These are phyloP conservation scores for Eupithecia subumbrata DNA, from an alignment of 2,888 invertebrate genomes.

Conservation along the genomic window DNA sequence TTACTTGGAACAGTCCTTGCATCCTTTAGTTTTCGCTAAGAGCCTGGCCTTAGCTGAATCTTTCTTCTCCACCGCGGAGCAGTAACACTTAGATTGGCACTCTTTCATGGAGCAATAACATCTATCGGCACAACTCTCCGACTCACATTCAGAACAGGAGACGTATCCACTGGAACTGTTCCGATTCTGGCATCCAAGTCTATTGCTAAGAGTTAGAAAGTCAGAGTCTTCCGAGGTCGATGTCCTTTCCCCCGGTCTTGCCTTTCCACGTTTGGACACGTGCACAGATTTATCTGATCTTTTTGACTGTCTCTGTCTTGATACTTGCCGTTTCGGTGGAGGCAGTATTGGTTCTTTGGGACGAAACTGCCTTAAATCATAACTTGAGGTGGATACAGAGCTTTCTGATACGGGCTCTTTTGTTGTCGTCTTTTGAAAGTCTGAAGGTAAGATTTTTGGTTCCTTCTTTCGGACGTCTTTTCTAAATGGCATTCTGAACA, in stretches of 20 bases:
- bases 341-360: constrained; percentile 81
- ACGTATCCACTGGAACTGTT: constrained; percentile 90
- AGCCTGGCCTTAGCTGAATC: constrained; percentile 67
- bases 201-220: constrained; percentile 82
- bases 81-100: constrained; percentile 85
- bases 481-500: constrained; percentile 85
- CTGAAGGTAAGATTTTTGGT: constrained; percentile 56
- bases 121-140: constrained; percentile 93
- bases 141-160: constrained; percentile 95
- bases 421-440: constrained; percentile 54
- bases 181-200: constrained; percentile 84
- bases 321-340: constrained; percentile 72
- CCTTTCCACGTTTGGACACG: constrained; percentile 74
- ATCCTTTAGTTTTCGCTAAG: constrained; percentile 67
- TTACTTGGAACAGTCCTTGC: constrained; percentile 80
- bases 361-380: constrained; percentile 85
- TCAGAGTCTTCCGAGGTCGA: constrained; percentile 87
- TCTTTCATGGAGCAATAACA: constrained; percentile 92
- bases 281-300: constrained; percentile 72
- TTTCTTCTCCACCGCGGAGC: constrained; percentile 82
- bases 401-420: constrained; percentile 82
- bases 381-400: constrained; percentile 85
- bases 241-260: constrained; percentile 84
- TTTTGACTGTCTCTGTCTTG: constrained; percentile 73
- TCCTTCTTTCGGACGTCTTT: constrained; percentile 73